These are phyloP conservation scores for Linepithema humile DNA, from an alignment of 1,140 invertebrate genomes.

Conservation along the genomic window DNA sequence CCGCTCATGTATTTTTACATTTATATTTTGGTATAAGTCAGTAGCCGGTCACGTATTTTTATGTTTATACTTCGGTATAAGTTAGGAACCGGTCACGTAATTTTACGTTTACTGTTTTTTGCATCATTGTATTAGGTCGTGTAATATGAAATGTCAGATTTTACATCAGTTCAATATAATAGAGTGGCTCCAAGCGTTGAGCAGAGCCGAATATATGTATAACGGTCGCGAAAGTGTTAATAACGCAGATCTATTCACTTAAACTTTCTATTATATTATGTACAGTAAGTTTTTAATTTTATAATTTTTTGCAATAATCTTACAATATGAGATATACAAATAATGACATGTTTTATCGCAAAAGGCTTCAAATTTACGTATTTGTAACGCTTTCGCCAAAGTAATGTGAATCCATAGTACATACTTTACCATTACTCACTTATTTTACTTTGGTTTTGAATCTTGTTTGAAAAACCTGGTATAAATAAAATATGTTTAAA, in stretches of 20 bases:
- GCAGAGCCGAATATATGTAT: no score
- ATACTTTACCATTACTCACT: background rate
- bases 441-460: background rate
- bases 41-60: no score
- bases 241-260: background rate
- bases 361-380: conserved; percentile 4
- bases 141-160: no score
- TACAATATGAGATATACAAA: background rate
- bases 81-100: no score
- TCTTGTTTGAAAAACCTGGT: background rate
- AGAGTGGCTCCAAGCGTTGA: no score
- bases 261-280: conserved; percentile 11
- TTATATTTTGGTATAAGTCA: no score
- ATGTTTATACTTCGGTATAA: no score
- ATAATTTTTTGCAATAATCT: background rate
- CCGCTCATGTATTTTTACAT: no score
- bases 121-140: no score
- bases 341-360: background rate
- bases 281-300: background rate
- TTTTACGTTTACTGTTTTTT: no score
- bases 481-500: background rate
- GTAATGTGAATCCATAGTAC: background rate
- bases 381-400: conserved; percentile 32
- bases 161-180: no score
- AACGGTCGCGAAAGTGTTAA: no score